Percentiles rank a stretch among this genome's conserved stretches.
phyloP scores from a whole-genome alignment of 2,888 invertebrate species.

The Leptopilina drosophilae region DNA sequence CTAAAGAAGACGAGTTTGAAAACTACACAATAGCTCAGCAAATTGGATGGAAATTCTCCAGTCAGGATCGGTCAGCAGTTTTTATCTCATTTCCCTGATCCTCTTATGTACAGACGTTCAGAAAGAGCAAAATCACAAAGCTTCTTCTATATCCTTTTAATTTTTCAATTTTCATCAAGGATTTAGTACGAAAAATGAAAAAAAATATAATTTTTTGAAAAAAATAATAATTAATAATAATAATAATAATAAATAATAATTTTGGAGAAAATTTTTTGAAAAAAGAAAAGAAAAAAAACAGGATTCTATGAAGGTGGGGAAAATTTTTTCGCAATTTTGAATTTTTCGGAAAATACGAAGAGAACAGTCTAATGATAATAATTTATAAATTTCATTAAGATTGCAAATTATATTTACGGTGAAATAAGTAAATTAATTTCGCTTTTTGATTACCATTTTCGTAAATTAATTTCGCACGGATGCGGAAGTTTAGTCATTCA shows the following conservation, averaged over 20 bases:
- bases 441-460: not conserved
- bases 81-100: slow-evolving; percentile 38
- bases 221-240: no score
- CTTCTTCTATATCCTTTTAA: slow-evolving; percentile 3
- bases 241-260: not conserved
- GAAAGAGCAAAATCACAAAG: slow-evolving; percentile 20
- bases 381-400: no score
- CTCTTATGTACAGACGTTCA: not conserved
- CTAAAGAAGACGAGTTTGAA: slow-evolving; percentile 2
- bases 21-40: slow-evolving; percentile 45
- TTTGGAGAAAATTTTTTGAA: not conserved
- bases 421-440: not conserved
- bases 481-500: slow-evolving; percentile 7
- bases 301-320: no score
- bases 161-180: slow-evolving; percentile 5
- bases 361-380: no score
- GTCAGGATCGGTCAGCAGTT: slow-evolving; percentile 45
- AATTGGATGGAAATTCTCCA: slow-evolving; percentile 57
- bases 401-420: no score
- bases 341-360: no score
- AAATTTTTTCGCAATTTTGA: no score
- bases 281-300: no score
- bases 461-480: slow-evolving; percentile 11
- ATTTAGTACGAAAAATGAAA: no score
- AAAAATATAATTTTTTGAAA: no score